Evolutionary conservation across 2,888 invertebrate species (phyloP).

Genomic region (Crepidodera aurea): DNA sequence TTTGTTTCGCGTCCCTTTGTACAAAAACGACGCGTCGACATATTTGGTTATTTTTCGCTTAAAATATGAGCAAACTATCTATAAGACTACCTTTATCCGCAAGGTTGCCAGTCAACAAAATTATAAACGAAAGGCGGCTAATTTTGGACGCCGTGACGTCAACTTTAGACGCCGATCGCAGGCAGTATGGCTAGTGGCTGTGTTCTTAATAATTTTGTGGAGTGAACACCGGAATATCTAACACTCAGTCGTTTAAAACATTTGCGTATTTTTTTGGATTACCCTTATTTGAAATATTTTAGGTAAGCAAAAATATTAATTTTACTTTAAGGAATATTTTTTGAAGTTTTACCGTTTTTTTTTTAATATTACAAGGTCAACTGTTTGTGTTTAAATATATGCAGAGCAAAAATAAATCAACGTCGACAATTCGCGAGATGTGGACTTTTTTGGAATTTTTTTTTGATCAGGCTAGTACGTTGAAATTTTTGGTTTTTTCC

Average conservation of each 20-base stretch:
- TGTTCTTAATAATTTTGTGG: slow-evolving; percentile 49
- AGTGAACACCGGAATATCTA: slow-evolving; percentile 47
- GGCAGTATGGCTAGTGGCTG: slow-evolving; percentile 38
- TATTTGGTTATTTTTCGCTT: slow-evolving; percentile 18
- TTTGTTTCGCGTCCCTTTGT: neutral
- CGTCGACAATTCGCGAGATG: slow-evolving; percentile 3
- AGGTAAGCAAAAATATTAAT: neutral
- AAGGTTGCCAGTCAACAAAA: slow-evolving; percentile 45
- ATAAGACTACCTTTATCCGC: slow-evolving; percentile 32
- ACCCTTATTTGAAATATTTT: neutral
- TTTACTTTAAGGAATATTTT: neutral
- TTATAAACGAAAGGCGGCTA: slow-evolving; percentile 47
- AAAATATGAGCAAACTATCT: slow-evolving; percentile 24
- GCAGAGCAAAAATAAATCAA: slow-evolving; percentile 25
- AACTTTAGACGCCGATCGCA: slow-evolving; percentile 43
- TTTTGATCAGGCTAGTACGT: neutral
- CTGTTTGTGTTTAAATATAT: slow-evolving; percentile 22
- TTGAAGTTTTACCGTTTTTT: neutral
- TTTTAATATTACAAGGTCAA: slow-evolving; percentile 26
- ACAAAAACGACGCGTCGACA: slow-evolving; percentile 5
- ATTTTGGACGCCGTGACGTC: slow-evolving; percentile 56
- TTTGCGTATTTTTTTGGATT: slow-evolving; percentile 23
- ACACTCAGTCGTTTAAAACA: slow-evolving; percentile 22
- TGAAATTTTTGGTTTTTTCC: neutral
- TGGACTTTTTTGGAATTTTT: slow-evolving; percentile 25